Evolutionary conservation across 23 tunicate genomes (phyloP), one percentile per base, ranked within the genome.

Genomic region (Ciona savignyi): DNA sequence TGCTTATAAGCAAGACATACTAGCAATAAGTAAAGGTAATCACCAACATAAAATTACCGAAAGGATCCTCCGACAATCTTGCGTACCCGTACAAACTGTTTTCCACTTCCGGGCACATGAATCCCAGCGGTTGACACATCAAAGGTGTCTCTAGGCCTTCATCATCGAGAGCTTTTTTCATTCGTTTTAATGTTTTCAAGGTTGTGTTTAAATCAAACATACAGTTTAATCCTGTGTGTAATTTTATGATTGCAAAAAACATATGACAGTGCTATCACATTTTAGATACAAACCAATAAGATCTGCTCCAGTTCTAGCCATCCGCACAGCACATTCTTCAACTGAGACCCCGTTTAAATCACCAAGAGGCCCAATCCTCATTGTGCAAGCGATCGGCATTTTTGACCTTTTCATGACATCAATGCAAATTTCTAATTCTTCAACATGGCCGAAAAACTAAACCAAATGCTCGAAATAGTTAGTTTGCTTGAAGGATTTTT

Each of bases 251-350:
- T n/a, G n/a, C n/a, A n/a, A n/a, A n/a, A n/a, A n/a, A n/a, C n/a
- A n/a, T n/a, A n/a, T n/a, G n/a, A n/a, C n/a, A n/a, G n/a, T n/a
- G n/a, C n/a, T n/a, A n/a, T n/a, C n/a, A n/a, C n/a, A n/a, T n/a
- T n/a, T n/a, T n/a, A n/a, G n/a, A n/a, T n/a, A n/a, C n/a, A n/a
- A 42, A 90, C 97, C 97, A 65, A 90, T 63, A 20, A 90, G 68
- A 32, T 90, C 90, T 3, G 97, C 97, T 49, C 97, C 97, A 15
- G 97, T 75, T 51, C 79, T 79, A 0, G 97, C 97, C 97, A 90
- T 79, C 62, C 90, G 62, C 15, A 90, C 35, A 2, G 97, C 90
- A 65, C 97, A 90, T 74, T 90, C 97, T 32, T 90, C 97, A 2
- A 79, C 82, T 22, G 90, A 69, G 21, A 79, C 72, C 4, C 97